phyloP scores from a whole-genome alignment of 2,888 invertebrate genomes.

The Nephrotoma guestfalica region DNA sequence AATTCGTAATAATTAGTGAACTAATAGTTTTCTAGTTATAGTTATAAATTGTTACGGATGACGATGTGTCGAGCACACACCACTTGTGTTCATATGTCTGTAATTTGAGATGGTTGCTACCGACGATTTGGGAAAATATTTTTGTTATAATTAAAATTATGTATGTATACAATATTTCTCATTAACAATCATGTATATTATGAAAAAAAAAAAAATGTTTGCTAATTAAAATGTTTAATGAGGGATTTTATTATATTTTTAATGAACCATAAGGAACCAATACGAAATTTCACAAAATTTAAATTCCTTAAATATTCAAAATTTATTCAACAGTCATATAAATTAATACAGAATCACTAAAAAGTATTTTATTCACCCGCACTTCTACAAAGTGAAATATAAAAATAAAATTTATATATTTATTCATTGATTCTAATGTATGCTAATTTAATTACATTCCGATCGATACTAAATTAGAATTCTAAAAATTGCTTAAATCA shows the following conservation, averaged over 20 bases:
- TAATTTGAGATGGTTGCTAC: not conserved
- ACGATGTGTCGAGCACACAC: not conserved
- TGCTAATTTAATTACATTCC: too few species aligned
- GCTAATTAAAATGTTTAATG: not conserved
- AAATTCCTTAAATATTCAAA: not conserved
- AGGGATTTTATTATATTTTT: not conserved
- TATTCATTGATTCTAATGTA: too few species aligned
- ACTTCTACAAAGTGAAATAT: too few species aligned
- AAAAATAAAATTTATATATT: too few species aligned
- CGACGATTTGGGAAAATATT: not conserved
- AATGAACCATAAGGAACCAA: not conserved
- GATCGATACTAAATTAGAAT: too few species aligned
- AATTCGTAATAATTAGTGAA: not conserved
- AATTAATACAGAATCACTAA: too few species aligned
- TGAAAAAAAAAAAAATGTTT: not conserved
- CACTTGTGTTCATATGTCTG: not conserved
- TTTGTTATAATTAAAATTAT: not conserved
- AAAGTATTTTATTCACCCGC: too few species aligned
- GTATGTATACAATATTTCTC: not conserved
- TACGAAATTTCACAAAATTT: too few species aligned
- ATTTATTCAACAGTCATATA: not conserved
- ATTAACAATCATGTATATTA: not conserved
- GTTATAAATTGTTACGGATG: not conserved
- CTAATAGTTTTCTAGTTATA: not conserved
- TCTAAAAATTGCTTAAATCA: too few species aligned